phyloP scores from a whole-genome alignment of 2,113 vertebrate species.

The Pogonocichla stellata region DNA sequence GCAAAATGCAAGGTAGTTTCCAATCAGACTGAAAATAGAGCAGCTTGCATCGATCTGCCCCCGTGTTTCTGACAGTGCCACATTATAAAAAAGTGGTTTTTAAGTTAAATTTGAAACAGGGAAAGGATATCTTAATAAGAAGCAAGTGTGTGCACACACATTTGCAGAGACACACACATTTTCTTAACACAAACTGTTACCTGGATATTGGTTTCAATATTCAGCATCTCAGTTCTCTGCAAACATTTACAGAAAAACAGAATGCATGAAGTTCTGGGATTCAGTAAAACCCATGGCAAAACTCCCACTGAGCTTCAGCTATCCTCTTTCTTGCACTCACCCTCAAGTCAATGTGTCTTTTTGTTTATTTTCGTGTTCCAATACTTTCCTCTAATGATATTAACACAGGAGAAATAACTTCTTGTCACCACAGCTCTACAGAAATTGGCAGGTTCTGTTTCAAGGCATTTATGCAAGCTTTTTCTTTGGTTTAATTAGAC shows the following conservation, averaged over 20 bases:
- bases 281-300: background rate
- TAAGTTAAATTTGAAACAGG: background rate
- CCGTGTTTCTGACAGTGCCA: background rate
- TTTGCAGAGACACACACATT: background rate
- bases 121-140: background rate
- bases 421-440: conserved; percentile 12
- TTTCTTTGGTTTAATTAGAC: conserved; percentile 45
- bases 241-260: background rate
- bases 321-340: background rate
- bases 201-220: background rate
- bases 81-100: background rate
- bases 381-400: conserved; percentile 16
- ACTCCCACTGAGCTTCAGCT: background rate
- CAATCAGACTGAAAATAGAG: background rate
- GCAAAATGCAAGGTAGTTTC: background rate
- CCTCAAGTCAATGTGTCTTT: background rate
- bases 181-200: background rate
- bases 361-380: conserved; percentile 39
- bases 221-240: background rate
- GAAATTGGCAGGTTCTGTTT: conserved; percentile 31
- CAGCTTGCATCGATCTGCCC: background rate
- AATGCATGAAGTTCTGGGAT: background rate
- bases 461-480: conserved; percentile 21
- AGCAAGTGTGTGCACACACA: background rate
- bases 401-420: conserved; percentile 25